A percentile compares a stretch with the other conserved stretches of the same genome.
phyloP scores from a whole-genome alignment of 2,888 invertebrate genomes.

The Acanthacorydalis orientalis region DNA sequence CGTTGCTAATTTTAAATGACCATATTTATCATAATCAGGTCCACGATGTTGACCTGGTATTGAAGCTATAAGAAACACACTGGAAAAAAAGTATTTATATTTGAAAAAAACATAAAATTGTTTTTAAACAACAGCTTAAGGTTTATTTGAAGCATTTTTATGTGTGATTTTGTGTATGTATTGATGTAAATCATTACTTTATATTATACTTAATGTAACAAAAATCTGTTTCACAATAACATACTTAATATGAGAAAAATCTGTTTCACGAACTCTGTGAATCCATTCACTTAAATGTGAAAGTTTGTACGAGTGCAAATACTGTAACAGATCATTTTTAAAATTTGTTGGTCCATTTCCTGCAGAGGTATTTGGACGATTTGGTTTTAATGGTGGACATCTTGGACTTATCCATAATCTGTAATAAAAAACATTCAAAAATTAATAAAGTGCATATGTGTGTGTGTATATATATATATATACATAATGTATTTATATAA shows the following conservation, averaged over 20 bases:
- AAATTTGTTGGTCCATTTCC: constrained; percentile 71
- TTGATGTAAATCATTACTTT: too few relatives aligned
- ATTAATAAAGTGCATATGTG: background rate
- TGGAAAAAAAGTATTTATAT: constrained; percentile 21
- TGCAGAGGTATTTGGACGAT: constrained; percentile 35
- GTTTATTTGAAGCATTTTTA: too few relatives aligned
- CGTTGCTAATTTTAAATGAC: constrained; percentile 27
- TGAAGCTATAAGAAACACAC: constrained; percentile 74
- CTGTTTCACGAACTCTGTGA: constrained; percentile 52
- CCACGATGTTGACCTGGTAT: constrained; percentile 68
- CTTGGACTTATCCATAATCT: constrained; percentile 81
- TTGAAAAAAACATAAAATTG: background rate
- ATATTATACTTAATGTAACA: too few relatives aligned
- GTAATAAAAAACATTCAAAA: constrained; percentile 9
- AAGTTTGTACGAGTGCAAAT: constrained; percentile 57
- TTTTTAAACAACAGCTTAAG: too few relatives aligned
- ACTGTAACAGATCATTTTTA: constrained; percentile 57
- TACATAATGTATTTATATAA: constrained; percentile 1
- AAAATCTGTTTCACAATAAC: too few relatives aligned
- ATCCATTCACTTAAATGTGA: constrained; percentile 55
- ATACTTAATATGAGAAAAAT: constrained; percentile 69
- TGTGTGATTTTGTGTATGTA: too few relatives aligned
- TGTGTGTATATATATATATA: constrained; percentile 1
- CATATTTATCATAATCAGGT: constrained; percentile 17
- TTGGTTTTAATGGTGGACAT: constrained; percentile 46